A percentile compares a stretch with the other conserved stretches of the same genome.
phyloP scores from a whole-genome alignment of 1,140 invertebrate genomes.

The Scaptomyza hsui region DNA sequence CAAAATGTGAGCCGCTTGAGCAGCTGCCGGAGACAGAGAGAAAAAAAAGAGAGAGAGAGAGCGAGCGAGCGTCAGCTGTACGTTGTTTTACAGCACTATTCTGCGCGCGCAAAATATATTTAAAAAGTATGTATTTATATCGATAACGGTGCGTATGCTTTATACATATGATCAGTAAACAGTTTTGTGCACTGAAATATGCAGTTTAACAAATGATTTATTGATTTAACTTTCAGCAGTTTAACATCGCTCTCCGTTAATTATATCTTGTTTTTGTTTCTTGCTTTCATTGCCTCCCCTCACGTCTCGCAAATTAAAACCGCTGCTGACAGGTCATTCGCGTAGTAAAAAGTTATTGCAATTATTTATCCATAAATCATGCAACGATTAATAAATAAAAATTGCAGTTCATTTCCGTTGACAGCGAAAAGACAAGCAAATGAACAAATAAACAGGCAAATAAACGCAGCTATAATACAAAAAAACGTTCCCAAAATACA shows the following conservation, averaged over 20 bases:
- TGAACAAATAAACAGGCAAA: constrained; percentile 52
- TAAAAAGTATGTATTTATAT: constrained; percentile 38
- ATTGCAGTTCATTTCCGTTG: constrained; percentile 74
- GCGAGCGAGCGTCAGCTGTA: constrained; percentile 2
- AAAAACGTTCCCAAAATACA: constrained; percentile 49
- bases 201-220: too few relatives aligned
- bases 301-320: constrained; percentile 29
- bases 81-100: constrained; percentile 56
- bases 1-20: constrained; percentile 49
- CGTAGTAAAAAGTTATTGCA: constrained; percentile 59
- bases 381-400: constrained; percentile 77
- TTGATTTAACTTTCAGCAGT: constrained; percentile 25
- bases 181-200: too few relatives aligned
- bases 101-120: constrained; percentile 39
- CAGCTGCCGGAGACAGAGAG: constrained; percentile 8
- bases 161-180: constrained; percentile 9
- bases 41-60: background rate
- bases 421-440: constrained; percentile 66
- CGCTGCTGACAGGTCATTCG: constrained; percentile 44
- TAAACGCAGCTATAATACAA: constrained; percentile 35
- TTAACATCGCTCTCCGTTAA: background rate
- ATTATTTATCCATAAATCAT: constrained; percentile 79
- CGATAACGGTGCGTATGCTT: constrained; percentile 62
- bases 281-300: background rate
- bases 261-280: background rate